Evolutionary conservation across 1,140 invertebrate genomes (phyloP), one percentile per base, ranked within the genome.

Genomic region (Antheraea mylitta): DNA sequence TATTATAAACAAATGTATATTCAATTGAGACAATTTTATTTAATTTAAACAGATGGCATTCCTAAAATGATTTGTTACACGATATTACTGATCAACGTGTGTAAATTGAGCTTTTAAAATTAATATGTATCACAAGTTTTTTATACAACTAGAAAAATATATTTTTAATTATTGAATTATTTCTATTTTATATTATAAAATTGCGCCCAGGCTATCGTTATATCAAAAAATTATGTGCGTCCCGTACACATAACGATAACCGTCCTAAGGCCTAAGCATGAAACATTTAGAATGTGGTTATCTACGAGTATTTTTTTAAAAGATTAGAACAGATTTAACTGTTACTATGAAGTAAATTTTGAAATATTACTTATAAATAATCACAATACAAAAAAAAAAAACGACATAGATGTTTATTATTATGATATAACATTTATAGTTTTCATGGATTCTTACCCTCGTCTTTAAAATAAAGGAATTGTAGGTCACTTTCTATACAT

Each of bases 391-490:
- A 53, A 16, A 1, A 16, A 53, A 53, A 11, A 53, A 16, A 53
- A 16, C 16, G 45, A n/a, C n/a, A n/a, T n/a, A n/a, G n/a, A n/a
- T n/a, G n/a, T n/a, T n/a, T n/a, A n/a, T n/a, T n/a, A n/a, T 16
- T 13, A 53, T 53, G 9, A 10, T 53, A 53, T 13, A 53, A 2
- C 13, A 6, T 11, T 13, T 42, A 42, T 13, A 13, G 45, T 53
- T 53, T 53, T 16, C 45, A 16, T 53, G 13, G 4, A 53, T 11
- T n/a, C 45, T 13, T 16, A 53, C 16, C 7, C 7, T 11, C 7
- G 11, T 11, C 10, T 53, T 53, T 53, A n/a, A 53, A 72, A 73
- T 67, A 70, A 79, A 74, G 73, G 77, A 77, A 81, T 76, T 75
- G 76, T 82, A 83, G 78, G 70, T 68, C 77, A 71, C 69, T 80